Base-by-base conservation (phyloP, 2,797 vertebrate species). In the Florisuga fusca region DNA sequence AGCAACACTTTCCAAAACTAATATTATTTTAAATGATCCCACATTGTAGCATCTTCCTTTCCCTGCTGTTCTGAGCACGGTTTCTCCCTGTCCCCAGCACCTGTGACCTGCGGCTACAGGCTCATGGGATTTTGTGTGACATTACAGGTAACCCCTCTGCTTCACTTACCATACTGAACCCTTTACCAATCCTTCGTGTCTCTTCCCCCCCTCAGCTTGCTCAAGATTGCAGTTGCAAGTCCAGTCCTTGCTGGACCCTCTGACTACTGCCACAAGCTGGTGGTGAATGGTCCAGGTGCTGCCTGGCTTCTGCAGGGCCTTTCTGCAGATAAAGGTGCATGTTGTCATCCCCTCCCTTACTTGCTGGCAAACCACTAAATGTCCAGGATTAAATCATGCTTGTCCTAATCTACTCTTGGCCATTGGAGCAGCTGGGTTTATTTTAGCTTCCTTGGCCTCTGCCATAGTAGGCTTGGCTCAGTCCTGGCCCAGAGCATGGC, bases 361-460 rank as follows among this genome's bases (percentile, higher is more conserved):
- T 57, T 61, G 7, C 36, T 84, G 63, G 27, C 45, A 17, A 6
- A 14, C 17, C 54, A 12, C 43, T 33, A 2, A 51, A n/a, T 16
- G 2, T 34, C 33, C 50, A 36, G 57, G 53, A 13, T 58, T 31
- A 77, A 77, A 73, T 46, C 66, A 55, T 29, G 58, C 14, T 82
- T 4, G 2, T 20, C 64, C 27, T 15, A 1, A 36, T 45, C 0
- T 0, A 10, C 63, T 80, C 45, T 51, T 41, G 79, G 75, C 92
- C 2, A 2, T 5, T 0, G 0, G 27, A 87, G 43, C 75, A 53
- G 58, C 68, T 68, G 59, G 48, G 27, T 83, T 91, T 89, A 23
- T 87, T 84, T 95, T 71, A 84, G 75, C 55, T 62, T 76, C 48
- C 43, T 71, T 89, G 87, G 87, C 87, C 46, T 57, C 15, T 45